A percentile compares a stretch with the other conserved stretches of the same genome.
Evolutionary conservation across 2,797 vertebrate genomes (phyloP).

Genomic region (Mionectes olivaceus): DNA sequence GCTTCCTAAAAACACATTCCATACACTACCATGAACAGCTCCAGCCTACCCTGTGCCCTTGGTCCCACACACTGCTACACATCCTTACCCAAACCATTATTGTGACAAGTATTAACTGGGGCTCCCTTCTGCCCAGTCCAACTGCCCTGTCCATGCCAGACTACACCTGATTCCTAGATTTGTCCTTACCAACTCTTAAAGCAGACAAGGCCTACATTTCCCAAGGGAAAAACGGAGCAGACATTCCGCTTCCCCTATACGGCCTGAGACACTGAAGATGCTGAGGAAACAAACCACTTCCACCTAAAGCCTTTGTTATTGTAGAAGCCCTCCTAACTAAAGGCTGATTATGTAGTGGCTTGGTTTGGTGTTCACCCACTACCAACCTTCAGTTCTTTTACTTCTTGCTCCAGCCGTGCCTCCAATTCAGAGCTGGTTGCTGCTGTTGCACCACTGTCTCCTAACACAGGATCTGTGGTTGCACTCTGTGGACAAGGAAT

Average conservation of each 20-base stretch:
- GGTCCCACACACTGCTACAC: background rate
- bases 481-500: slow-evolving; percentile 31
- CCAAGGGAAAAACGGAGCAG: background rate
- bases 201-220: background rate
- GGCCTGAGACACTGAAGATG: background rate
- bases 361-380: background rate
- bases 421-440: slow-evolving; percentile 79
- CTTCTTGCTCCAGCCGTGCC: slow-evolving; percentile 83
- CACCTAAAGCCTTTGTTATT: background rate
- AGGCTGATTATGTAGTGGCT: background rate
- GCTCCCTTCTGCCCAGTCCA: background rate
- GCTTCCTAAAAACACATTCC: background rate
- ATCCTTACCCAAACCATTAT: background rate
- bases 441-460: slow-evolving; percentile 39
- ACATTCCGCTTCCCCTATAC: fast-evolving
- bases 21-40: fast-evolving
- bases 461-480: slow-evolving; percentile 4
- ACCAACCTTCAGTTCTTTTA: slow-evolving; percentile 86
- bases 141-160: background rate
- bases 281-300: background rate
- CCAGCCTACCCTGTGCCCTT: fast-evolving
- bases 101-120: no score
- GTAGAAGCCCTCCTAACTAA: background rate
- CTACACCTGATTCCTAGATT: background rate
- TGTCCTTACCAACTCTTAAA: background rate